These are phyloP conservation scores for Motacilla alba DNA, from an alignment of 2,113 vertebrate species.

Conservation along the genomic window DNA sequence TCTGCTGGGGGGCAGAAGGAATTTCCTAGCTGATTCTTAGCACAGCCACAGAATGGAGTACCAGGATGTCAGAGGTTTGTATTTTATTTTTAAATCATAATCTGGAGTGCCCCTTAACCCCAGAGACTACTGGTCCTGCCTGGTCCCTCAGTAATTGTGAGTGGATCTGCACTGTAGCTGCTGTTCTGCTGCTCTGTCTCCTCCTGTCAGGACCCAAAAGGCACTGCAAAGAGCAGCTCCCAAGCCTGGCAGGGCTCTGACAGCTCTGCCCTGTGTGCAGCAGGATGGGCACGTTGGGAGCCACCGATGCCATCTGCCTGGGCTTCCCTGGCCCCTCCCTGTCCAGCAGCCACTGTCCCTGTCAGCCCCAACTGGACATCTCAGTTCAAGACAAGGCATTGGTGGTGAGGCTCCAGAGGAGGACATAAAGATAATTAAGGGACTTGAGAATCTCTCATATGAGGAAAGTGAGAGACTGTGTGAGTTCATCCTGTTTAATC, in stretches of 20 bases:
- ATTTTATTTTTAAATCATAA: not conserved
- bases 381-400: not conserved
- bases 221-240: not conserved
- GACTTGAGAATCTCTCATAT: not conserved
- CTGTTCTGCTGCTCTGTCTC: not conserved
- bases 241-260: not conserved
- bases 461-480: not conserved
- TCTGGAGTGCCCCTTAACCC: not conserved
- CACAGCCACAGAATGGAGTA: not conserved
- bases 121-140: not conserved
- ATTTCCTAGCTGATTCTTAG: not conserved
- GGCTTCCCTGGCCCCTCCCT: not conserved
- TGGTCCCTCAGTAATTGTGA: not conserved
- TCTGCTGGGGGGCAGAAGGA: not conserved
- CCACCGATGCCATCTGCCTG: accelerated
- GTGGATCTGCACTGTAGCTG: not conserved
- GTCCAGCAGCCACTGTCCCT: not conserved
- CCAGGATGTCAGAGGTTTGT: not conserved
- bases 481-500: not conserved
- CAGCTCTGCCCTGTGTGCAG: accelerated
- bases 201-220: not conserved
- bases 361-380: not conserved
- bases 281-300: not conserved
- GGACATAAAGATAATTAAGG: not conserved
- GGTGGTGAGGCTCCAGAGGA: not conserved